Base-by-base conservation (phyloP, 23 tunicate species). In the Styela plicata region DNA sequence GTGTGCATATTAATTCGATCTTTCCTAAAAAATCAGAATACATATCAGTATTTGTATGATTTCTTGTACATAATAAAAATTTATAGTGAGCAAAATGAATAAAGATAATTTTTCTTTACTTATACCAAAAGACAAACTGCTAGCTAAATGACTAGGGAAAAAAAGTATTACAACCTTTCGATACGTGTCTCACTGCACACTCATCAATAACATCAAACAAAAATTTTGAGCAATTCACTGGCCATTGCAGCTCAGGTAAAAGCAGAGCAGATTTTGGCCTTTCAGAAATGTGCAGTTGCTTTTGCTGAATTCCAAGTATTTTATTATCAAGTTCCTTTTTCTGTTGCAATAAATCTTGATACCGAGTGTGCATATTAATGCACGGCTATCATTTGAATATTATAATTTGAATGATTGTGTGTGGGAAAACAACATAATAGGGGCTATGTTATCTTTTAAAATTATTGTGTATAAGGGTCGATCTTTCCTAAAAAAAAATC, bases 271-370 rank as follows among this genome's bases (percentile, higher is more conserved):
- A 44, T 25, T 29, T 36, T 0, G 81, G 53, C 16, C 7, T 65
- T 25, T 76, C 37, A 19, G 66, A 19, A 18, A 44, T 44, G 32
- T 80, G 57, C 36, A 83, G 79, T 69, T 88, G 88, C 61, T 87
- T 87, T 80, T 88, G 79, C 25, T 83, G 27, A 32, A 92, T 28
- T 36, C 73, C 82, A 24, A 83, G 53, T 35, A 90, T 83, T 80
- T 92, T 92, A 24, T 73, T 64, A 36, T 87, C 97, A 63, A 87
- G 32, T 19, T 73, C 35, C 0, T 83, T 88, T 70, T 87, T 92
- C 64, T 92, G 88, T 35, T 84, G 86, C 52, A 92, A 73, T 30
- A 92, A 74, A 44, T 92, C 97, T 79, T 92, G 97, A 69, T 92
- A 92, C 28, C 88, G 82, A 3, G 85, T 70, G 69, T 92, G 91